Evolutionary conservation across 2,797 vertebrate genomes (phyloP).

Genomic region (Uromys caudimaculatus): DNA sequence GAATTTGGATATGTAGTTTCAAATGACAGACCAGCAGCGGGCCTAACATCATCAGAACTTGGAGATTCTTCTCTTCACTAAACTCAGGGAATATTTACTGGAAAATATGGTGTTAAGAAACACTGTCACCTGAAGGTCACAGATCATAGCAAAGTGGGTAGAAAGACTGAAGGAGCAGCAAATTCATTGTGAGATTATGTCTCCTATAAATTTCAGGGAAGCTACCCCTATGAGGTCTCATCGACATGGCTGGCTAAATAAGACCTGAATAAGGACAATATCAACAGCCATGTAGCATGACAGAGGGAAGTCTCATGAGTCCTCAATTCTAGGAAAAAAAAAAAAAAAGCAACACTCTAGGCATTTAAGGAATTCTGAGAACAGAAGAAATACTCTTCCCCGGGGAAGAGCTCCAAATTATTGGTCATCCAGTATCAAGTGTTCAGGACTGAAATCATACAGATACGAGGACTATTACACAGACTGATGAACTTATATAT

Average conservation of each 20-base stretch:
- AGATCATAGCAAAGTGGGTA: too few relatives aligned
- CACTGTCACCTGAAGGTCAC: neutral
- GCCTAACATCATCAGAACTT: neutral
- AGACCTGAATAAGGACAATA: neutral
- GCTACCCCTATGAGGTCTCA: neutral
- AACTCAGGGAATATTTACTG: slow-evolving; percentile 43
- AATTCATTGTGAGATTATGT: neutral
- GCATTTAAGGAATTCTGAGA: neutral
- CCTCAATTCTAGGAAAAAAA: neutral
- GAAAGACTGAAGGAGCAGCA: neutral
- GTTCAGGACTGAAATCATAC: neutral
- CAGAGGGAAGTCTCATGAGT: neutral
- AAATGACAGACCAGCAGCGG: neutral
- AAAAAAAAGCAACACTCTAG: neutral
- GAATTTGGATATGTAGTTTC: neutral
- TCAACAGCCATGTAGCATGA: neutral
- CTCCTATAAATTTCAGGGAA: neutral
- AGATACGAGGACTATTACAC: neutral
- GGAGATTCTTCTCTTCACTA: neutral
- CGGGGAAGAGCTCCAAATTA: neutral
- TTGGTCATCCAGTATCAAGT: neutral
- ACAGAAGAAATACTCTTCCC: neutral
- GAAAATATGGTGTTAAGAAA: neutral
- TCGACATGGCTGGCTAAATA: neutral
- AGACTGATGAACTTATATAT: neutral